A percentile compares a stretch with the other conserved stretches of the same genome.
Conservation (phyloP, 2,113 vertebrate genomes). For the Pollachius pollachius region DNA sequence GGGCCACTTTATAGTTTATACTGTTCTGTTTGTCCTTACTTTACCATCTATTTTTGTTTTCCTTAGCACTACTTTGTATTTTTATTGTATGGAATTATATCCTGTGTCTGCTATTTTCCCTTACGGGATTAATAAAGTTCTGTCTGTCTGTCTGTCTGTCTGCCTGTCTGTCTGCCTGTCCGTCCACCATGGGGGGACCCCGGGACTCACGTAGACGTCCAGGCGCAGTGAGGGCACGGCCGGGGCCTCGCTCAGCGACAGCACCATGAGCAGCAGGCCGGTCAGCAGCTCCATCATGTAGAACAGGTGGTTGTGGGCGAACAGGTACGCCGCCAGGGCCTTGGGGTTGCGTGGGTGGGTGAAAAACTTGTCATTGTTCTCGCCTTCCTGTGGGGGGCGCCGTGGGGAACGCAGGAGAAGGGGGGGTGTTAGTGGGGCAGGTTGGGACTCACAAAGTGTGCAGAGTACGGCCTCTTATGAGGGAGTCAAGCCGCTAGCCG, state of each 20-base stretch:
- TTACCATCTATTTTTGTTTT: too few species aligned
- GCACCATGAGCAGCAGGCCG: conserved; percentile 85
- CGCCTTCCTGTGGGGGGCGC: conserved; percentile 83
- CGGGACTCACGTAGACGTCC: conserved; percentile 85
- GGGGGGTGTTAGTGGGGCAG: background rate
- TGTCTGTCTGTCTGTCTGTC: too few species aligned
- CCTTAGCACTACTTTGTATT: too few species aligned
- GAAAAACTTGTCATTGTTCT: conserved; percentile 98
- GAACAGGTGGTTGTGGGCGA: conserved; percentile 95
- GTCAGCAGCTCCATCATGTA: conserved; percentile 96
- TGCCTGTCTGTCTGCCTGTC: too few species aligned
- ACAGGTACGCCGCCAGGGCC: conserved; percentile 93
- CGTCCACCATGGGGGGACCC: too few species aligned
- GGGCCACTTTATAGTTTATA: too few species aligned
- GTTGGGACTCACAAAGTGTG: background rate
- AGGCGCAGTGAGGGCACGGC: conserved; percentile 91
- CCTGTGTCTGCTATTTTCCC: too few species aligned
- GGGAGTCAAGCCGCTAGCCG: conserved; percentile 22
- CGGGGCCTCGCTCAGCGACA: conserved; percentile 93
- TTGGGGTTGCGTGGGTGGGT: conserved; percentile 90
- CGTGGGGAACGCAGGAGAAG: background rate
- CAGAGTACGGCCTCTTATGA: conserved; percentile 15
- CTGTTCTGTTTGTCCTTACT: too few species aligned
- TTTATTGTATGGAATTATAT: too few species aligned
- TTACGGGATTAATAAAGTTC: too few species aligned